These are phyloP conservation scores for Pseudomyrmex dendroicus DNA, from an alignment of 1,140 invertebrate genomes.

Conservation along the genomic window DNA sequence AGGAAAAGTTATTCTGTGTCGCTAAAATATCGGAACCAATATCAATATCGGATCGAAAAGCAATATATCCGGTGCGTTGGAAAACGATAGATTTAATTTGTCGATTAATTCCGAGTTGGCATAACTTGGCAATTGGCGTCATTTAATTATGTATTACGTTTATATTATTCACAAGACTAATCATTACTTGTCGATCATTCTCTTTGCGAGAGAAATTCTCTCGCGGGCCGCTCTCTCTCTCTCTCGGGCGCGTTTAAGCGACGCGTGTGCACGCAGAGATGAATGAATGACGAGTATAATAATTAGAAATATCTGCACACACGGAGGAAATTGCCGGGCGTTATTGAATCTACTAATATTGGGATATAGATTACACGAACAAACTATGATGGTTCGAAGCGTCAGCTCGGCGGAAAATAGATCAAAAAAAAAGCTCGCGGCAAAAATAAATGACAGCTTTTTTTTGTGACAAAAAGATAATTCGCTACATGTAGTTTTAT, in stretches of 20 bases:
- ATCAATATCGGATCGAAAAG: neutral
- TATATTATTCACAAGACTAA: constrained; percentile 56
- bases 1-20: too few relatives aligned
- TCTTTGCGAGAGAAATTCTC: constrained; percentile 51
- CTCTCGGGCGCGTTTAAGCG: constrained; percentile 9
- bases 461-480: too few relatives aligned
- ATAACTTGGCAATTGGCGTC: constrained; percentile 41
- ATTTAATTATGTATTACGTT: constrained; percentile 6
- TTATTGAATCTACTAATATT: constrained; percentile 34
- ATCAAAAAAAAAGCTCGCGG: neutral
- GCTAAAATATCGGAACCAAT: neutral
- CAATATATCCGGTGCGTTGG: neutral
- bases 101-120: constrained; percentile 9
- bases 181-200: constrained; percentile 23
- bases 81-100: constrained; percentile 22
- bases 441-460: neutral
- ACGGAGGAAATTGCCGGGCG: neutral
- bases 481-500: too few relatives aligned
- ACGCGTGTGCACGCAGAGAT: neutral
- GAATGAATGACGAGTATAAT: constrained; percentile 48
- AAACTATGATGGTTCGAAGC: neutral
- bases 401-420: neutral
- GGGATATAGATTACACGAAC: neutral
- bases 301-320: constrained; percentile 54
- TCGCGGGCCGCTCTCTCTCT: neutral